Evolutionary conservation across 2,113 vertebrate genomes (phyloP), one percentile per base, ranked within the genome.

Genomic region (Dascyllus trimaculatus): DNA sequence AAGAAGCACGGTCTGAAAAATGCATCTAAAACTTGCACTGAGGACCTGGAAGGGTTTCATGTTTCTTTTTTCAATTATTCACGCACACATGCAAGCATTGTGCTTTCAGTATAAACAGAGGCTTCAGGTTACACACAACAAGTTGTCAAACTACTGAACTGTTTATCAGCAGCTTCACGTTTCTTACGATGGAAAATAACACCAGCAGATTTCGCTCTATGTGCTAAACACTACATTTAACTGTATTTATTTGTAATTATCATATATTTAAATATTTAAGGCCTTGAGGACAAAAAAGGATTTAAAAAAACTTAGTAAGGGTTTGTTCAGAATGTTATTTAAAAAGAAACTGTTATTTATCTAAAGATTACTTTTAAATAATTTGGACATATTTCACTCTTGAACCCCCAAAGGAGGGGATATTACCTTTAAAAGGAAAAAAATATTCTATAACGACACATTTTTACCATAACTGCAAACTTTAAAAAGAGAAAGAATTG

Each of bases 101-200:
- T 69, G 52, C 58, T 32, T n/a, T 24, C 1, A 11, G 56, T 1
- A 22, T 22, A 53, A 60, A 76, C 66, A 48, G 45, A 59, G 5
- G 38, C 25, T 5, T 52, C 45, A 58, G 7, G 66, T 76, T 75
- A 67, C 62, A 38, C 15, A 64, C 15, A 4, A 19, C 18, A 0
- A 35, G 59, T 70, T 81, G n/a, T 25, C 63, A 43, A 60, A 48
- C 15, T 11, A 25, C 17, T 21, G 25, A 40, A 43, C 13, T n/a
- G n/a, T 32, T 53, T 38, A 25, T 67, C 49, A 51, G 21, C n/a
- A 24, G 29, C 5, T 66, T 46, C 17, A 22, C 11, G 7, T 29
- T 29, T 29, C 29, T 29, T 29, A 5, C 6, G 6, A 1, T 52
- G 10, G 8, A 48, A 11, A 29, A 66, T 22, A 0, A 14, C 21